phyloP scores from a whole-genome alignment of 2,888 invertebrate species.

The Agrotis clavis region DNA sequence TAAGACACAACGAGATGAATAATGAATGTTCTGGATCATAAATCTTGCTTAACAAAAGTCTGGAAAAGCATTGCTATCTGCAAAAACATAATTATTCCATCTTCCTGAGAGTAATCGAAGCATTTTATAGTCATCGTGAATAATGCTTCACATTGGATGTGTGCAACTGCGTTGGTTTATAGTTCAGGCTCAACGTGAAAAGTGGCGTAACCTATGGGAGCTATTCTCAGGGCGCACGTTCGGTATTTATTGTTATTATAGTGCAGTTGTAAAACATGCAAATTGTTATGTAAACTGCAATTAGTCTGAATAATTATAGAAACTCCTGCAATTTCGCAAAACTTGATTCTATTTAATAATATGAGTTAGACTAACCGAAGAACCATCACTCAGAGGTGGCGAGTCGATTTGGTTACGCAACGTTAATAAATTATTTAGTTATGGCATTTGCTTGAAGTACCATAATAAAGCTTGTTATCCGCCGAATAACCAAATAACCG shows the following conservation, averaged over 20 bases:
- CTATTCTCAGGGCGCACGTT: constrained; percentile 41
- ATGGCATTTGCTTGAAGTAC: constrained; percentile 40
- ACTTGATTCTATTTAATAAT: constrained; percentile 37
- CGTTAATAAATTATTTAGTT: constrained; percentile 47
- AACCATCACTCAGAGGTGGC: constrained; percentile 27
- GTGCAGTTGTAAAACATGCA: constrained; percentile 29
- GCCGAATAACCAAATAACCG: constrained; percentile 40
- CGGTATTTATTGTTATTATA: constrained; percentile 40
- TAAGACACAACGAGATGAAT: background rate
- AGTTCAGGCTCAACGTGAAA: constrained; percentile 52
- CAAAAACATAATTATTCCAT: constrained; percentile 35
- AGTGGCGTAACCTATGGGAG: constrained; percentile 54
- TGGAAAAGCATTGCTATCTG: constrained; percentile 14
- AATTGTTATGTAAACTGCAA: constrained; percentile 43
- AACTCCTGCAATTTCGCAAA: constrained; percentile 35
- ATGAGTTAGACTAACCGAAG: constrained; percentile 18
- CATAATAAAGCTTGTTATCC: constrained; percentile 49
- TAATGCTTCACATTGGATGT: constrained; percentile 38
- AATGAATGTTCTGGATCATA: background rate
- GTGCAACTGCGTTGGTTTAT: constrained; percentile 49
- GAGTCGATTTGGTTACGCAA: constrained; percentile 46
- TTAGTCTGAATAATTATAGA: constrained; percentile 33
- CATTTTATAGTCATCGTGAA: constrained; percentile 49
- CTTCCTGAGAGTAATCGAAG: constrained; percentile 33
- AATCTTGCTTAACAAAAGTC: background rate